A percentile compares a stretch with the other conserved stretches of the same genome.
Conservation (phyloP, 2,888 invertebrate genomes). For the Tethea ocularis region DNA sequence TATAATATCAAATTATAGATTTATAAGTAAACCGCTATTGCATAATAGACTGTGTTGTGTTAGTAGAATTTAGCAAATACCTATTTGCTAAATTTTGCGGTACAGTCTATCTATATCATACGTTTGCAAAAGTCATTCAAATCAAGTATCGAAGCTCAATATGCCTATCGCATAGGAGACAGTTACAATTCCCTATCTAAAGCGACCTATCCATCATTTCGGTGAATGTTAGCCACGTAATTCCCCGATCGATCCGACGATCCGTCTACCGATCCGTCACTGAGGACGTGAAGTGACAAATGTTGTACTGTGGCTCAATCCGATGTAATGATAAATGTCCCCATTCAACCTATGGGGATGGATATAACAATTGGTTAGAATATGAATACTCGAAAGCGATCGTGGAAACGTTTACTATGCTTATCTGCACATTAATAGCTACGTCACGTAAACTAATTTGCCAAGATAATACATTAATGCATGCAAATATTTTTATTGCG, state of each 20-base stretch:
- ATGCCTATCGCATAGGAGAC: constrained; percentile 33
- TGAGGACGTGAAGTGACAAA: background rate
- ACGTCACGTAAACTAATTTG: background rate
- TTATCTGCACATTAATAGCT: background rate
- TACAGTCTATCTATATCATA: too few species aligned
- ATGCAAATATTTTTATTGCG: too few species aligned
- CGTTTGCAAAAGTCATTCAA: constrained; percentile 31
- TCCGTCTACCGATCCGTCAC: constrained; percentile 1
- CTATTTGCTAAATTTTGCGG: too few species aligned
- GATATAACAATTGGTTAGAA: background rate
- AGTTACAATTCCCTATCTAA: constrained; percentile 50
- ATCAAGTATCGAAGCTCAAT: constrained; percentile 41
- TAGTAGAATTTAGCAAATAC: too few species aligned
- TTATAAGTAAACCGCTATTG: too few species aligned
- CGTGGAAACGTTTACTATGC: background rate
- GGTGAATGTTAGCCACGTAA: constrained; percentile 57
- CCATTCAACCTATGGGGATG: background rate
- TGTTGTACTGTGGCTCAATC: background rate
- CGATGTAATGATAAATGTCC: background rate
- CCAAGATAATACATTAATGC: too few species aligned
- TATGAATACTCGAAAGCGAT: background rate
- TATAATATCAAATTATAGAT: too few species aligned
- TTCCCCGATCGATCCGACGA: constrained; percentile 62
- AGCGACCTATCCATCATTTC: constrained; percentile 62
- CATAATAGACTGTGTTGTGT: too few species aligned